Conservation (phyloP, 1,140 invertebrate genomes). For the Calliopsis andreniformis region DNA sequence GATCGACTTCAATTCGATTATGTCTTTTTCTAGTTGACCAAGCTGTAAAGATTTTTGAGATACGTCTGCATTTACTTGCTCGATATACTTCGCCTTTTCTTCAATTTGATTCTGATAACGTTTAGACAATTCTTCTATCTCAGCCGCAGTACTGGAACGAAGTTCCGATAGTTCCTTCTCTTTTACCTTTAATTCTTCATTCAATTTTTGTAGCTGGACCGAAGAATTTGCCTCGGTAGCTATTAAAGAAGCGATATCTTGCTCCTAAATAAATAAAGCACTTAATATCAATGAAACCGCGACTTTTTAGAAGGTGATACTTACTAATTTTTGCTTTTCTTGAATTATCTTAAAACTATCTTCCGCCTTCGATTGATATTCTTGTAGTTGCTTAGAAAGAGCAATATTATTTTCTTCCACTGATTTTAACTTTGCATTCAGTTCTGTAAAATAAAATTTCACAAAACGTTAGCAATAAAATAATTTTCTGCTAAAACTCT, state of each 20-base stretch:
- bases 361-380: slow-evolving; percentile 43
- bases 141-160: slow-evolving; percentile 62
- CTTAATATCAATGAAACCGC: neutral
- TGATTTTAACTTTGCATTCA: slow-evolving; percentile 56
- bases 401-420: slow-evolving; percentile 58
- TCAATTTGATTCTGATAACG: slow-evolving; percentile 70
- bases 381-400: slow-evolving; percentile 61
- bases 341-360: slow-evolving; percentile 58
- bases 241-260: slow-evolving; percentile 63
- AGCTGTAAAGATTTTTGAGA: slow-evolving; percentile 67
- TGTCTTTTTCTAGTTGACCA: slow-evolving; percentile 71
- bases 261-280: slow-evolving; percentile 55
- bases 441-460: slow-evolving; percentile 54
- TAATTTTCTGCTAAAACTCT: neutral
- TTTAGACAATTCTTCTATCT: slow-evolving; percentile 72
- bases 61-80: slow-evolving; percentile 67
- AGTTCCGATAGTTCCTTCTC: slow-evolving; percentile 72
- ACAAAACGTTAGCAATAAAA: neutral
- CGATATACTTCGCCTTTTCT: slow-evolving; percentile 71
- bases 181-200: slow-evolving; percentile 62
- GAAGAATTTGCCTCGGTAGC: slow-evolving; percentile 55
- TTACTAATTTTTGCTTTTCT: slow-evolving; percentile 69
- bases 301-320: slow-evolving; percentile 29
- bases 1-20: slow-evolving; percentile 71
- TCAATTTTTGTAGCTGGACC: slow-evolving; percentile 66